Evolutionary conservation across 2,888 invertebrate species (phyloP), one percentile per base, ranked within the genome.

Genomic region (Villa cingulata): DNA sequence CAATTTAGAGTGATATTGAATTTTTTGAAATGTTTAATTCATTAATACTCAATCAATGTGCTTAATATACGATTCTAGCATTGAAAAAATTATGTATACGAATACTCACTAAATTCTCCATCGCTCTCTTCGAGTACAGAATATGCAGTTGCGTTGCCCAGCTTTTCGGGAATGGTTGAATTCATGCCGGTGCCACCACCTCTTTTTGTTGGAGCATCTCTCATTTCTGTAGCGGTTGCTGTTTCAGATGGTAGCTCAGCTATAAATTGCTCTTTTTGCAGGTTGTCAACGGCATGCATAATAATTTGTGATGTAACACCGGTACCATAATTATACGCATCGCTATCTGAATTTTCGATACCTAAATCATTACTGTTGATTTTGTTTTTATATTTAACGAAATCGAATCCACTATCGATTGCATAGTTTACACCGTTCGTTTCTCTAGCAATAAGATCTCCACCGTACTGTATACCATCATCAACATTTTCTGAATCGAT

Each of bases 391-490:
- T n/a, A n/a, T n/a, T n/a, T n/a, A 23, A 55, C 49, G 3, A 56
- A 53, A 51, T 59, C 59, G n/a, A 56, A 54, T 46, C 57, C 57
- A 39, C 56, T 57, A 41, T 51, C 56, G 45, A 54, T 54, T 46
- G 53, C 55, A 19, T 58, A 51, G 16, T 41, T 45, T 0, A 37
- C 45, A 29, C 49, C 45, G 12, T 14, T 32, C 3, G 29, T 12
- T 12, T 3, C 29, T 34, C 65, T 67, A 7, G 66, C 65, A 29
- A 68, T 66, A 37, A 68, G 53, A 56, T 68, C 67, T 2, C 68
- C 67, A 14, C 68, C 67, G 37, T 68, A 68, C 48, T 68, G 67
- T 37, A 68, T 63, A 63, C 67, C 29, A 60, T 55, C 42, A 55
- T 53, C 16, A n/a, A n/a, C n/a, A 57, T 58, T 58, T 37, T 64